Evolutionary conservation across 2,113 vertebrate genomes (phyloP), one percentile per base, ranked within the genome.

Genomic region (Morone chrysops): DNA sequence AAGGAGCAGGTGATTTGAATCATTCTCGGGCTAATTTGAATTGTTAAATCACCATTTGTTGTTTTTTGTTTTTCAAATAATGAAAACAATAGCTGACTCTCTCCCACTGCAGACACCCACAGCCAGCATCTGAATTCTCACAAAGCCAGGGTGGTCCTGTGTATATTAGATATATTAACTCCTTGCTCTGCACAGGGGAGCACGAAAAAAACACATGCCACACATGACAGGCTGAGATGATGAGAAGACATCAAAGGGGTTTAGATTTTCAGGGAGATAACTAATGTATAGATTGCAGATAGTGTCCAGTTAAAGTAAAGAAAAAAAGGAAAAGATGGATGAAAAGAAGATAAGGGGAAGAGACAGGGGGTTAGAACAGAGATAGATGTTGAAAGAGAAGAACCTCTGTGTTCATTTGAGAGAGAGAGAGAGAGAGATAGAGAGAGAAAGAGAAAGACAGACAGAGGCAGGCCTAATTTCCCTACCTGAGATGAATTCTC

Each of bases 11-110:
- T 47, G 57, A 9, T 51, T 16, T 43, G 36, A 45, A 50, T 50
- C 14, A 73, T 20, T 70, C 73, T 74, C 20, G 4, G 13, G 22
- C 41, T 40, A 41, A 66, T 61, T 50, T 70, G 1, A 50, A 74
- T 25, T 17, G 20, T 51, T 71, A 66, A 77, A 56, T 38, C 16
- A 36, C 31, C 45, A 81, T 78, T 61, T 66, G 51, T 41, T 60
- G 7, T 56, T 74, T 50, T 18, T 12, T 4, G 31, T 43, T 54
- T 11, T 4, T 41, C 8, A 47, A 65, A 47, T 22, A 38, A 43
- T 45, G n/a, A 25, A 45, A 65, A 48, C 38, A 54, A 25, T 53
- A 17, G 53, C 16, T 17, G 11, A 36, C 22, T 71, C 17, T 60
- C 57, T 65, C 38, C 50, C 50, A 50, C 61, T 0, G 20, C 17